These are phyloP conservation scores for Indicator maculatus DNA, from an alignment of 2,113 vertebrate species.

Conservation along the genomic window DNA sequence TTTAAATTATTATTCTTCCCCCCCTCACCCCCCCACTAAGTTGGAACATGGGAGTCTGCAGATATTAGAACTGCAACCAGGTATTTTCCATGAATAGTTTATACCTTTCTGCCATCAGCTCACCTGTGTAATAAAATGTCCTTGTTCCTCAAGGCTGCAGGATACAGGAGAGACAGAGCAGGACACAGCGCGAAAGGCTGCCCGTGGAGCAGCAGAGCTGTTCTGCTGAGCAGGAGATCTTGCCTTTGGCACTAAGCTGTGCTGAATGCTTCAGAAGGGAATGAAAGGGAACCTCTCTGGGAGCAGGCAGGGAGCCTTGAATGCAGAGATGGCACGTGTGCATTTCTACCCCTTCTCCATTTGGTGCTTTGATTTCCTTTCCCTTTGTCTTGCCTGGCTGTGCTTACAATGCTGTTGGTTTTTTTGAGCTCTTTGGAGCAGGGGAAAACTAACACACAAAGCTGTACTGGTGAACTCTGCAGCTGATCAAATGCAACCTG, in stretches of 20 bases:
- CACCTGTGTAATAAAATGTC: not conserved
- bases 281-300: slow-evolving; percentile 8
- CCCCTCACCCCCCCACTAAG: not conserved
- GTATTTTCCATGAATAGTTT: not conserved
- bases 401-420: not conserved
- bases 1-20: not conserved
- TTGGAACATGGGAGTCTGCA: not conserved
- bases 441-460: not conserved
- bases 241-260: slow-evolving; percentile 40
- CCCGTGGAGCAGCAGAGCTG: not conserved
- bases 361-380: slow-evolving; percentile 41
- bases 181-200: not conserved
- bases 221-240: not conserved
- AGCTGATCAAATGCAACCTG: not conserved
- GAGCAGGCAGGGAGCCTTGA: slow-evolving; percentile 13
- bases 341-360: not conserved
- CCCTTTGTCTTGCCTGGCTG: not conserved
- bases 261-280: slow-evolving; percentile 17
- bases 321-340: not conserved
- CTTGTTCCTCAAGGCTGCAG: not conserved
- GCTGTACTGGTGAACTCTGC: not conserved
- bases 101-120: not conserved
- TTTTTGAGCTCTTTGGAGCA: not conserved
- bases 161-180: not conserved
- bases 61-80: not conserved